Evolutionary conservation across 1,140 invertebrate genomes (phyloP).

Genomic region (Drosophila melanogaster): Release_6_plus_ISO1_MT NT_033777.3:30421001-30421500

Average conservation of each 20-base stretch:
- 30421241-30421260: conserved; percentile 9
- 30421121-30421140: not conserved
- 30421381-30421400: not conserved
- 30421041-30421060: not conserved
- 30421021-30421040: no score
- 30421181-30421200: not conserved
- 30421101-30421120: not conserved
- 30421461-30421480: not conserved
- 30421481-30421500: not conserved
- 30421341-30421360: not conserved
- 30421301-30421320: not conserved
- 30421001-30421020: not conserved
- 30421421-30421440: not conserved
- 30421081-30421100: not conserved
- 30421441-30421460: not conserved
- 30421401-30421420: not conserved
- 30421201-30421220: not conserved
- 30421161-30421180: conserved; percentile 9
- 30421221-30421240: not conserved
- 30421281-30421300: not conserved
- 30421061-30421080: not conserved
- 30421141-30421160: not conserved
- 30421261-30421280: conserved; percentile 11
- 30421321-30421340: no score
- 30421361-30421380: not conserved